These are phyloP conservation scores for Stylophora pistillata DNA, from an alignment of 64 coral and sea anemone genomes.

Conservation along the genomic window DNA sequence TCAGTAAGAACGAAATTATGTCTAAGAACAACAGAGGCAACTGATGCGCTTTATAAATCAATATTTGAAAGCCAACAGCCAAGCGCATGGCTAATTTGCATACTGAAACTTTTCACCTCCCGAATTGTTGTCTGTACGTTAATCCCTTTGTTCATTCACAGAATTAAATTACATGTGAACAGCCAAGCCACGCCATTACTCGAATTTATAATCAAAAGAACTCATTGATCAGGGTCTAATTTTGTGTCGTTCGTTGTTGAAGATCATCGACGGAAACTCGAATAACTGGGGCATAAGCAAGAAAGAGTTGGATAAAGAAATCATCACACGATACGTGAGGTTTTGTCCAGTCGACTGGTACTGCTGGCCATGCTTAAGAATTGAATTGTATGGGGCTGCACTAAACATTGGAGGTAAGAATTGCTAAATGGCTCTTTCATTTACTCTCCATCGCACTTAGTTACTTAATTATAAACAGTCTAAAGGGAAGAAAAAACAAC, in stretches of 20 bases:
- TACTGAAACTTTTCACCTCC: not conserved
- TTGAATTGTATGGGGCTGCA: slow-evolving; percentile 62
- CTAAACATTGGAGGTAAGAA: slow-evolving; percentile 43
- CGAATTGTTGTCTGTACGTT: not conserved
- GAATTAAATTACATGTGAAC: not conserved
- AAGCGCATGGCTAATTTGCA: slow-evolving; percentile 14
- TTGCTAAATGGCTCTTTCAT: not conserved
- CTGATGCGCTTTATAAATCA: too few relatives aligned
- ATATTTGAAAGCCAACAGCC: not conserved
- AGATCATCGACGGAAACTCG: slow-evolving; percentile 58
- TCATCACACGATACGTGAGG: slow-evolving; percentile 34
- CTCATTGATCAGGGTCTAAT: not conserved
- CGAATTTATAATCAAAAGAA: not conserved
- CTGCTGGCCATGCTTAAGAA: slow-evolving; percentile 55
- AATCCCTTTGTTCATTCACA: not conserved
- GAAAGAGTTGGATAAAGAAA: slow-evolving; percentile 30
- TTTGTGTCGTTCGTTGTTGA: not conserved
- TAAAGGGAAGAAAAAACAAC: too few relatives aligned
- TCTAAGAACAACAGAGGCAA: too few relatives aligned
- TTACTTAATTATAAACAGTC: too few relatives aligned
- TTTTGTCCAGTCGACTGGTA: slow-evolving; percentile 66
- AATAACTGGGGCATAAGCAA: slow-evolving; percentile 34
- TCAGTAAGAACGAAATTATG: too few relatives aligned
- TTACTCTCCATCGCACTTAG: not conserved
- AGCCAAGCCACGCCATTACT: too few relatives aligned